Evolutionary conservation across 2,113 vertebrate genomes (phyloP).

Genomic region (Antechinus stuartii): DNA sequence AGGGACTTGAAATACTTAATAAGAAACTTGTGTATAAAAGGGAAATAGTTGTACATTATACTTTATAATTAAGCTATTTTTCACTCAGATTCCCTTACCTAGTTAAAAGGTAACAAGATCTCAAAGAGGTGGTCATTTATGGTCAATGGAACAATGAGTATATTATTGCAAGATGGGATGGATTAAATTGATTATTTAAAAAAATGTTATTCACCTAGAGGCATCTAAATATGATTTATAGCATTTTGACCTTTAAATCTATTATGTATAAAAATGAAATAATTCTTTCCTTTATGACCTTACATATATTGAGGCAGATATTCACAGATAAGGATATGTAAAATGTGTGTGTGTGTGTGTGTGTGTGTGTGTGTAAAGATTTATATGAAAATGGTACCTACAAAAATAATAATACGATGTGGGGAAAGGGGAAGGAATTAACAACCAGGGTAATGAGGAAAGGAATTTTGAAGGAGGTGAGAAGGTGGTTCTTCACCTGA

Average conservation of each 20-base stretch:
- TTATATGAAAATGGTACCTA: neutral
- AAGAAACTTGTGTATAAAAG: neutral
- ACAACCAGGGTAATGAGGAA: neutral
- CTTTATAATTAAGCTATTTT: neutral
- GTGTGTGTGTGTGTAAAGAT: neutral
- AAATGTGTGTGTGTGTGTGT: neutral
- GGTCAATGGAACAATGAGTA: neutral
- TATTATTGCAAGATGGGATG: neutral
- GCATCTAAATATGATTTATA: neutral
- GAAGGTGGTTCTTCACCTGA: neutral
- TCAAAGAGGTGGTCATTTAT: neutral
- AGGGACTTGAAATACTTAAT: neutral
- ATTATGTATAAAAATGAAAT: neutral
- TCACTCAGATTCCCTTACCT: neutral
- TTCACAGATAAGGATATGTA: neutral
- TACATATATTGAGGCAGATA: neutral
- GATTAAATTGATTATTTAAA: neutral
- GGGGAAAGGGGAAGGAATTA: neutral
- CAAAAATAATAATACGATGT: no score
- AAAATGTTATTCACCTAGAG: neutral
- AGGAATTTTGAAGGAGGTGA: neutral
- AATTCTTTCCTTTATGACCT: neutral
- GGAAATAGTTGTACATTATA: neutral
- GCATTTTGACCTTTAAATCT: neutral
- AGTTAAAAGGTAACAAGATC: neutral